phyloP scores from a whole-genome alignment of 1,140 invertebrate genomes.

The Mactra quadrangularis region DNA sequence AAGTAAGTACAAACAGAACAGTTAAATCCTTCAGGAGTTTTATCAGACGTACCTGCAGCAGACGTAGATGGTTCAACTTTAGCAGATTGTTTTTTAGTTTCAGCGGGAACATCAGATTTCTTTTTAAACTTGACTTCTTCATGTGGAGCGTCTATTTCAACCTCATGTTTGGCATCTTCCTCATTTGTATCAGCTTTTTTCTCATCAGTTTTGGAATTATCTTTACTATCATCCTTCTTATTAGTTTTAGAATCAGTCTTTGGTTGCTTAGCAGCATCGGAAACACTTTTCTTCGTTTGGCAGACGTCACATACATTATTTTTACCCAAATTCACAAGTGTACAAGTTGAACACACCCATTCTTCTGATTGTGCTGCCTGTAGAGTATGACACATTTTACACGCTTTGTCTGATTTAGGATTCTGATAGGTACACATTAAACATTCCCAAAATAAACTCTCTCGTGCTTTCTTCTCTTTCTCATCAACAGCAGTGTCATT shows the following conservation, averaged over 20 bases:
- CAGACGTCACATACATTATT: constrained; percentile 91
- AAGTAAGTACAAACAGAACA: constrained; percentile 87
- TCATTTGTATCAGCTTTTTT: constrained; percentile 1
- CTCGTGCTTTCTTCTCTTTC: constrained; percentile 11
- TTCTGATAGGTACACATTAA: constrained; percentile 70
- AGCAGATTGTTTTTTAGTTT: constrained; percentile 27
- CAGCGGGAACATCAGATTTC: background rate
- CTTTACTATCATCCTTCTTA: background rate
- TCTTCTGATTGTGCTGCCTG: background rate
- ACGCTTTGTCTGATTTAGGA: constrained; percentile 31
- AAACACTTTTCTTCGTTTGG: constrained; percentile 82
- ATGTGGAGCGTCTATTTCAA: background rate
- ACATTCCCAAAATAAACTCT: constrained; percentile 67
- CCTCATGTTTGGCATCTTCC: background rate
- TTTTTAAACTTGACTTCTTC: background rate
- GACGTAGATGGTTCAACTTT: constrained; percentile 22
- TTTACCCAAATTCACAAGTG: constrained; percentile 93
- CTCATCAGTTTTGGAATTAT: constrained; percentile 9
- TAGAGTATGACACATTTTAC: constrained; percentile 67
- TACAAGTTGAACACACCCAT: constrained; percentile 93
- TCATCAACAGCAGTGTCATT: constrained; percentile 5
- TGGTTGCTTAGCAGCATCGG: too few species aligned
- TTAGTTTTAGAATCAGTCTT: too few species aligned
- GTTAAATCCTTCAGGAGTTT: constrained; percentile 86
- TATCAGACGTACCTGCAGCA: constrained; percentile 85